Conservation (phyloP, 2,888 invertebrate genomes). For the Halictus quadricinctus region DNA sequence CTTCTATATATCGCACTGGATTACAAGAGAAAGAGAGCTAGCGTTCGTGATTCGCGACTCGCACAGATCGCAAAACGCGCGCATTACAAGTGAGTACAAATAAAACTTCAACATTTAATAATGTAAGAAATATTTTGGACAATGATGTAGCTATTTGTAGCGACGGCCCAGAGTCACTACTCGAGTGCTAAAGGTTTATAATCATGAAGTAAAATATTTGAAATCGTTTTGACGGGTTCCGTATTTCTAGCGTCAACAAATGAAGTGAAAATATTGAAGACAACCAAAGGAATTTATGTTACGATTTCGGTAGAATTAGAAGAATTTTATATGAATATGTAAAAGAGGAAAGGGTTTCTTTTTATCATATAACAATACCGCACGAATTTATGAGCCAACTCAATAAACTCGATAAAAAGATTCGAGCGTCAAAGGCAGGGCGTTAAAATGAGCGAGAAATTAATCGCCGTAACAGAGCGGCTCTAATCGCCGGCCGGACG, state of each 20-base stretch:
- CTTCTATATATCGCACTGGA: no score
- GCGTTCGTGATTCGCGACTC: no score
- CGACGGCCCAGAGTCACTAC: no score
- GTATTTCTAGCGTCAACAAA: neutral
- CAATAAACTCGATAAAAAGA: neutral
- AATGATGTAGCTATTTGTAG: no score
- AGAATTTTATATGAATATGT: neutral
- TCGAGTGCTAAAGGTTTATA: neutral
- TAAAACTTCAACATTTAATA: no score
- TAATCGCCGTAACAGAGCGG: neutral
- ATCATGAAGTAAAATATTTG: neutral
- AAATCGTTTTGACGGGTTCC: neutral
- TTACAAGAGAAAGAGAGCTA: no score
- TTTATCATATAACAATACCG: neutral
- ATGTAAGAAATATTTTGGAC: no score
- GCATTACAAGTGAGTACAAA: no score
- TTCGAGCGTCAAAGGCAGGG: neutral
- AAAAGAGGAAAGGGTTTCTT: neutral
- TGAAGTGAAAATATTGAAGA: neutral
- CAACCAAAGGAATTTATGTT: neutral
- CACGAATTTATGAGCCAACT: neutral
- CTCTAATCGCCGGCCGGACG: neutral
- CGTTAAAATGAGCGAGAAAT: neutral
- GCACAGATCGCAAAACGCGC: no score
- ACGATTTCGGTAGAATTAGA: neutral